Base-by-base conservation (phyloP, 1,140 invertebrate species). In the Cyrtorhinus lividipennis region DNA sequence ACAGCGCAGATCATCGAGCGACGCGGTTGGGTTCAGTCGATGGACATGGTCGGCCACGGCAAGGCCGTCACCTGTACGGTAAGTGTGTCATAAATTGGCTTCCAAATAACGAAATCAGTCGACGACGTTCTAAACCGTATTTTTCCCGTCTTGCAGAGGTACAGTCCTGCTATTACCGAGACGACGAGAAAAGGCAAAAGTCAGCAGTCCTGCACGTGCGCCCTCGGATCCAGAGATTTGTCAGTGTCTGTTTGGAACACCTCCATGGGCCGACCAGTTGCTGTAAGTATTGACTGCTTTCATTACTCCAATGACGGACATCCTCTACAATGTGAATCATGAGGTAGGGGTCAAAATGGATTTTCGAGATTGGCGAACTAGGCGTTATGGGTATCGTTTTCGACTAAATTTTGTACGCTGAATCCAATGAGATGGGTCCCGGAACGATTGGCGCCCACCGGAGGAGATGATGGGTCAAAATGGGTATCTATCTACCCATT, bases 1-100 rank as follows among this genome's bases (percentile, higher is more conserved):
- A 96, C 93, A 0, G 93, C 94, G 1, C 87, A 90, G 73, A 92
- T 95, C 59, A 87, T 95, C 23, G 90, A 95, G 73, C 76, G 92
- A 56, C 88, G 92, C 71, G 88, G 87, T 18, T 96, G 92, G 92
- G 84, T 83, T 27, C 85, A 87, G 62, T 89, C 92, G 66, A 92
- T 92, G 73, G 95, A 99, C 76, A 96, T 97, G 77, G 95, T 98
- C 23, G 95, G 95, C 0, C 95, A 98, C 72, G 79, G 92, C 62
- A 97, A 97, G 80, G 94, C 94, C 57, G 87, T 98, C 23, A 95
- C 92, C 48, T 95, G 92, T 75, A 92, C 95, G 63, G 88, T 92
- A 76, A 75, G 80, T 76, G 66, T 8, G 30, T 38, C 30, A 38
- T 38, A 38, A 38, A 8, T n/a, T n/a, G 24, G 12, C 12, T 56